Conservation (phyloP, 1,140 invertebrate genomes). For the Drosophila lini region DNA sequence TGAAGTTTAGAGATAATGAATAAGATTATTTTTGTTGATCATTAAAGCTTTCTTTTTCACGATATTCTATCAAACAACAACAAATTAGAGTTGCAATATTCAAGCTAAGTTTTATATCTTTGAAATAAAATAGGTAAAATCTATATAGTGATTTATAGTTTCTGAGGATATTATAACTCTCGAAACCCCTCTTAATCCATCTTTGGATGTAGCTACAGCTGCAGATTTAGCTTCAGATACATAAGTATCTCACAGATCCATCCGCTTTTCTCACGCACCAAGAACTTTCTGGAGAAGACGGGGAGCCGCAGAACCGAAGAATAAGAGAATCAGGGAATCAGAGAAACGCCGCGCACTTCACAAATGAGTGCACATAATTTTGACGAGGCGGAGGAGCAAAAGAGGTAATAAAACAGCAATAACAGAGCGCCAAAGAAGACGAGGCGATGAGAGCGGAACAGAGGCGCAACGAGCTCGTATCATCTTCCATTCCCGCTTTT, state of each 20-base stretch:
- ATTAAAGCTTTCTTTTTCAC: not conserved
- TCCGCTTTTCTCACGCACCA: slow-evolving; percentile 65
- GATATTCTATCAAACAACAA: not conserved
- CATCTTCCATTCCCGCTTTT: slow-evolving; percentile 74
- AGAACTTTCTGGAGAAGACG: slow-evolving; percentile 23
- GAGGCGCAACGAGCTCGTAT: slow-evolving; percentile 30
- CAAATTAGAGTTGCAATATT: not conserved
- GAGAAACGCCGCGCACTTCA: slow-evolving; percentile 67
- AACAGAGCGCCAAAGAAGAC: slow-evolving; percentile 26
- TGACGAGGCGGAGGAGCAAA: slow-evolving; percentile 51
- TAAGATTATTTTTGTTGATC: not conserved
- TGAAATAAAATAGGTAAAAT: not conserved
- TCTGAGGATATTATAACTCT: not conserved
- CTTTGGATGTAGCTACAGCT: not conserved
- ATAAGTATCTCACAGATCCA: slow-evolving; percentile 35
- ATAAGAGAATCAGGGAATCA: slow-evolving; percentile 16
- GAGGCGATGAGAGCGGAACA: slow-evolving; percentile 2
- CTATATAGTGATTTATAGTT: not conserved
- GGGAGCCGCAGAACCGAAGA: slow-evolving; percentile 8
- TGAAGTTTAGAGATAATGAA: not conserved
- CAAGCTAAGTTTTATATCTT: not conserved
- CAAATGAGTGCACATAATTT: slow-evolving; percentile 79
- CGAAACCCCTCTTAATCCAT: not conserved
- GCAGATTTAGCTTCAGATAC: slow-evolving; percentile 5
- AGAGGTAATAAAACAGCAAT: slow-evolving; percentile 55